These are phyloP conservation scores for Echeneis naucrates DNA, from an alignment of 2,797 vertebrate species.

Conservation along the genomic window DNA sequence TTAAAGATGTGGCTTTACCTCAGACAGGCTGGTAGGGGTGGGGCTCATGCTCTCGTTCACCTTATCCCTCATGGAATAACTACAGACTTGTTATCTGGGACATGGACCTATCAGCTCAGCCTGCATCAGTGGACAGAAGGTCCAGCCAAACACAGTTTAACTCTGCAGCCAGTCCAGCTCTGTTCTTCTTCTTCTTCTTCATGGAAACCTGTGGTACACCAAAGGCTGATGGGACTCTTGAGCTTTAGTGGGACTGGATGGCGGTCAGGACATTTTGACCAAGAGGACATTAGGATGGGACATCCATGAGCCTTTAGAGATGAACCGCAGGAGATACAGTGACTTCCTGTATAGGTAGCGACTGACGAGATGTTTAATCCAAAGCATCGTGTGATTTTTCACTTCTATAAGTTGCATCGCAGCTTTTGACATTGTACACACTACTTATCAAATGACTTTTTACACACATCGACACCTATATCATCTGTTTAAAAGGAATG, in stretches of 20 bases:
- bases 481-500: slow-evolving; percentile 60
- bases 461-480: slow-evolving; percentile 55
- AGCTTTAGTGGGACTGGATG: slow-evolving; percentile 39
- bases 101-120: slow-evolving; percentile 27
- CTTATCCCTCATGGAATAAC: slow-evolving; percentile 30
- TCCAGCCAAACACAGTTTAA: no score
- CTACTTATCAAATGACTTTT: slow-evolving; percentile 44
- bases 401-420: slow-evolving; percentile 56
- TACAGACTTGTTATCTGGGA: slow-evolving; percentile 26
- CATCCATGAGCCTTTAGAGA: slow-evolving; percentile 61
- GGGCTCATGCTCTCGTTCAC: no score
- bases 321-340: slow-evolving; percentile 40
- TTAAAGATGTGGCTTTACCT: no score
- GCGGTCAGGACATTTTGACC: slow-evolving; percentile 35
- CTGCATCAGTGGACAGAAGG: slow-evolving; percentile 37
- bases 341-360: slow-evolving; percentile 54
- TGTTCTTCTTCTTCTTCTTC: slow-evolving; percentile 36
- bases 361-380: slow-evolving; percentile 69
- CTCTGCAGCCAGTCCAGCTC: slow-evolving; percentile 65
- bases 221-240: slow-evolving; percentile 65
- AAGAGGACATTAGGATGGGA: slow-evolving; percentile 34
- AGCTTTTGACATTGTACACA: slow-evolving; percentile 59
- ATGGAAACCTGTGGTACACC: slow-evolving; percentile 56
- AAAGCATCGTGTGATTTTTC: slow-evolving; percentile 72
- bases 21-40: no score